Conservation (phyloP, 2,888 invertebrate species). For the Papilio demoleus region DNA sequence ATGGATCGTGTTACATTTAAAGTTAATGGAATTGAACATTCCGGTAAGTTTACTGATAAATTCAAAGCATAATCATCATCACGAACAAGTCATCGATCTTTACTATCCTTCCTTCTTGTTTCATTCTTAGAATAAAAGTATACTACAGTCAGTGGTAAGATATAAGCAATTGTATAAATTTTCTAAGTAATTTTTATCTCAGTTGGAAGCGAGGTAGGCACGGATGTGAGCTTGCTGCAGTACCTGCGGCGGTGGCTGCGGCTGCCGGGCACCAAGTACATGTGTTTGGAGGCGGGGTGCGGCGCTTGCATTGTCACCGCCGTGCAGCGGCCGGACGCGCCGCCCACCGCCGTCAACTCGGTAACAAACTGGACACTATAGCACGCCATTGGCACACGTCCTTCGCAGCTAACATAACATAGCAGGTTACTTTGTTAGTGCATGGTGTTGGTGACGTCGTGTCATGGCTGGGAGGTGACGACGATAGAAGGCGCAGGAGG, state of each 20-base stretch:
- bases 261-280: slow-evolving; percentile 85
- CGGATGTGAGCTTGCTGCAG: slow-evolving; percentile 79
- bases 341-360: slow-evolving; percentile 68
- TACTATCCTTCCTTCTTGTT: too few species aligned
- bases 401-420: background rate
- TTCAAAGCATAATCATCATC: too few species aligned
- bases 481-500: slow-evolving; percentile 89
- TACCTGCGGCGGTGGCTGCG: slow-evolving; percentile 82
- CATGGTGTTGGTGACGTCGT: slow-evolving; percentile 83
- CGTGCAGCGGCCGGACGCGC: slow-evolving; percentile 60
- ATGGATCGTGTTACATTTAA: slow-evolving; percentile 50
- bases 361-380: slow-evolving; percentile 56
- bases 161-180: too few species aligned
- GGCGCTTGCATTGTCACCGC: slow-evolving; percentile 73
- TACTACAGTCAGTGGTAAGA: too few species aligned
- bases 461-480: slow-evolving; percentile 85
- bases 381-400: too few species aligned
- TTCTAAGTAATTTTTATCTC: slow-evolving; percentile 79
- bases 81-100: too few species aligned
- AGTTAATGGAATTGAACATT: slow-evolving; percentile 48
- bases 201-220: slow-evolving; percentile 61
- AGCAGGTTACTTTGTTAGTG: slow-evolving; percentile 82
- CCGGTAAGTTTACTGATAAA: slow-evolving; percentile 43
- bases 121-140: too few species aligned
- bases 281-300: slow-evolving; percentile 87